Conservation (phyloP, 2,113 vertebrate species). For the Cavia aperea region DNA sequence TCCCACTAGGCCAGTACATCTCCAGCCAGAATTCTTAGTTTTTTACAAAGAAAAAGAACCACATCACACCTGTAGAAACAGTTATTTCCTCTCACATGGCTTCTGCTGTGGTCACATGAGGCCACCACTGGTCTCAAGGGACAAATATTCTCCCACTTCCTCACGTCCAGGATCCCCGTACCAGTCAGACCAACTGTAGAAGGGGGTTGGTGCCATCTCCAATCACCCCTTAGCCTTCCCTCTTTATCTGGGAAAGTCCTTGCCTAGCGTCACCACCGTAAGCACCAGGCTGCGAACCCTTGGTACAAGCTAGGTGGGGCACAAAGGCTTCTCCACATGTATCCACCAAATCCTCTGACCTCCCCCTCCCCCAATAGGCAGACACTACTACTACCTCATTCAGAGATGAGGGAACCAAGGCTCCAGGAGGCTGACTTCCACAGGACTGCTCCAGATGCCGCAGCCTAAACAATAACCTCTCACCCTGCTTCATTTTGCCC, state of each 20-base stretch:
- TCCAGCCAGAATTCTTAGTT: not conserved
- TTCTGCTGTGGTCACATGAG: not conserved
- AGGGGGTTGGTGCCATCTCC: not conserved
- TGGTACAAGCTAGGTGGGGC: not conserved
- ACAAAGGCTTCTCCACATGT: not conserved
- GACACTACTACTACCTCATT: not conserved
- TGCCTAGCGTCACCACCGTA: not conserved
- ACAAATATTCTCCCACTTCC: not conserved
- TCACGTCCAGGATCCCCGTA: not conserved
- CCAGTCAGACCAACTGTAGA: not conserved
- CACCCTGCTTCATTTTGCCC: not conserved
- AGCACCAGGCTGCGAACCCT: not conserved
- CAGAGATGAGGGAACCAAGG: slow-evolving; percentile 23
- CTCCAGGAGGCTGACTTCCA: not conserved
- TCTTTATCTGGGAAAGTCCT: not conserved
- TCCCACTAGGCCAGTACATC: not conserved
- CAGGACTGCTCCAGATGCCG: not conserved
- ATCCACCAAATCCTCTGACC: not conserved
- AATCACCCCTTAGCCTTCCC: not conserved
- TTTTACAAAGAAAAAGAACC: not conserved
- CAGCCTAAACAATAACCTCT: not conserved
- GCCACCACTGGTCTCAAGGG: not conserved
- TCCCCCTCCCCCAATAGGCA: not conserved
- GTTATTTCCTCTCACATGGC: not conserved
- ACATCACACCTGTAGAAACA: not conserved